Conservation (phyloP, 2,888 invertebrate species). For the Trichogramma dendrolimi region DNA sequence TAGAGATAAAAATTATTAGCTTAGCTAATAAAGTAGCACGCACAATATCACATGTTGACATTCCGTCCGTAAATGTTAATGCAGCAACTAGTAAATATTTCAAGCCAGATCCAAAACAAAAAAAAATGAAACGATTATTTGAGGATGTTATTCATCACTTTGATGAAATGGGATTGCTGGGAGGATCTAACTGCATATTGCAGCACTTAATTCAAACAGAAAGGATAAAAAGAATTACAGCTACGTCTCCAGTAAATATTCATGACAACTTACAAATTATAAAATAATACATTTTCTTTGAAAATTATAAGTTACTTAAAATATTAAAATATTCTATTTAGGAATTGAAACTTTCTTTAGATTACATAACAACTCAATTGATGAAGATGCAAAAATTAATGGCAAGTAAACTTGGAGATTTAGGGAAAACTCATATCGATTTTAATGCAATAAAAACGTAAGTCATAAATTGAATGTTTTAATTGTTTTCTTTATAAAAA, state of each 20-base stretch:
- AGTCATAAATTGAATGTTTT: slow-evolving; percentile 7
- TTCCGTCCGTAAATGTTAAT: slow-evolving; percentile 2
- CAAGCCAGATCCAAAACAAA: slow-evolving; percentile 33
- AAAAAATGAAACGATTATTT: slow-evolving; percentile 53
- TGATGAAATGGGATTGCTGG: slow-evolving; percentile 57
- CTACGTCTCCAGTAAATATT: slow-evolving; percentile 45
- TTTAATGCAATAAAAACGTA: not conserved
- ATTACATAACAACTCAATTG: slow-evolving; percentile 49
- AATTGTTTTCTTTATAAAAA: slow-evolving; percentile 5
- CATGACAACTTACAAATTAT: not conserved
- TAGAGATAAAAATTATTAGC: slow-evolving; percentile 16
- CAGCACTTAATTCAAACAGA: slow-evolving; percentile 63
- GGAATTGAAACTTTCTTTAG: slow-evolving; percentile 36
- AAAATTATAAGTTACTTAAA: not conserved
- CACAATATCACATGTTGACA: slow-evolving; percentile 21
- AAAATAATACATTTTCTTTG: slow-evolving; percentile 9
- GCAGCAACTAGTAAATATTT: slow-evolving; percentile 41
- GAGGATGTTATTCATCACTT: slow-evolving; percentile 55
- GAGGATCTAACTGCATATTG: slow-evolving; percentile 59
- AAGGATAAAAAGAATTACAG: slow-evolving; percentile 55
- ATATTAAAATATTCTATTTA: slow-evolving; percentile 26
- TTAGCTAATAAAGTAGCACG: slow-evolving; percentile 22
- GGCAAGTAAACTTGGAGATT: slow-evolving; percentile 52
- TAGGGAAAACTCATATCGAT: slow-evolving; percentile 50
- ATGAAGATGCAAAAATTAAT: slow-evolving; percentile 56